Evolutionary conservation across 1,140 invertebrate species (phyloP), one percentile per base, ranked within the genome.

Genomic region (Berghia stephanieae): DNA sequence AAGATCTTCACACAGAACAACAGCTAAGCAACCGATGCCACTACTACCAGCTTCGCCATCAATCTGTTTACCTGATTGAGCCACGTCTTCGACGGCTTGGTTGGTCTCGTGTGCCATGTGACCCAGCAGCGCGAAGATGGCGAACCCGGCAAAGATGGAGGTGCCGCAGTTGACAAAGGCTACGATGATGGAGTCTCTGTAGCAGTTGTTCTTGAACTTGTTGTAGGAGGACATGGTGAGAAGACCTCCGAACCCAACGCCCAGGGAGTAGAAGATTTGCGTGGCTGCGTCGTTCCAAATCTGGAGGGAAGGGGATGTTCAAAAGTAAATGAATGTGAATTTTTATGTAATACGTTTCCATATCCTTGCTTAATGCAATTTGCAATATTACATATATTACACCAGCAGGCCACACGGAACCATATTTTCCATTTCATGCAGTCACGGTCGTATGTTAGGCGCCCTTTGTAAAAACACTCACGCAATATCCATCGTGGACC

Each of bases 231-330:
- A 66, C 85, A 86, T 86, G n/a, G 85, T 86, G 18, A 85, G 36
- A 16, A 86, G 79, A 69, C 87, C 86, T 27, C 97, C 97, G 84
- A 98, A 99, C 10, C 96, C 97, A 52, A 98, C 89, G 1, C 97
- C 97, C 72, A 99, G 90, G 0, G 96, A 98, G 89, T 98, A 99
- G 90, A 99, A 99, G 82, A 99, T 98, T 88, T 99, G 97, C 0
- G 96, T 98, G 3, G 96, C 97, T 0, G 97, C 97, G 90, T 98
- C 96, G 27, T 98, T 88, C 97, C 97, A 99, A 0, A 98, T 97
- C 16, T 86, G 57, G n/a, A n/a, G n/a, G n/a, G n/a, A n/a, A n/a
- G n/a, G n/a, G n/a, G n/a, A n/a, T n/a, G n/a, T n/a, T n/a, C n/a
- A n/a, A n/a, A n/a, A n/a, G n/a, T n/a, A n/a, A n/a, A n/a, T n/a